Evolutionary conservation across 2,888 invertebrate species (phyloP).

Genomic region (Conchocele bisecta): DNA sequence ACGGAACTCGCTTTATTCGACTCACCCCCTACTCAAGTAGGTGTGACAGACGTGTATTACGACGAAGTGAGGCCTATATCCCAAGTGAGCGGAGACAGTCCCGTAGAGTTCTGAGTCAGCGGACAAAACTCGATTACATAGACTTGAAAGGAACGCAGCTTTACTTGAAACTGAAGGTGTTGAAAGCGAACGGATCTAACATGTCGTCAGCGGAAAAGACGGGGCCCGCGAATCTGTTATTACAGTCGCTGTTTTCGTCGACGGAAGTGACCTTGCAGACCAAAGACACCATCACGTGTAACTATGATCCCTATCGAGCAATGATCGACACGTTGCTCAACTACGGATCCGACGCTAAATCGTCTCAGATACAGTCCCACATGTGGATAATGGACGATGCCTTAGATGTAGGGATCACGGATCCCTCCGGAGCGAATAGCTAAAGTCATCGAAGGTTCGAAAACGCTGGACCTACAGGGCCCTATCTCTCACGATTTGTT

Average conservation of each 20-base stretch:
- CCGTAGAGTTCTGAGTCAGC: slow-evolving; percentile 49
- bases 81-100: too few species aligned
- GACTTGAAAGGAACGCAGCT: too few species aligned
- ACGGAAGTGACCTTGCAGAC: slow-evolving; percentile 30
- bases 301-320: slow-evolving; percentile 38
- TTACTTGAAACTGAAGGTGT: slow-evolving; percentile 26
- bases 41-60: too few species aligned
- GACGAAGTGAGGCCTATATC: too few species aligned
- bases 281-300: slow-evolving; percentile 27
- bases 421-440: slow-evolving; percentile 32
- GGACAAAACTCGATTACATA: slow-evolving; percentile 45
- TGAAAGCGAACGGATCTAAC: slow-evolving; percentile 10
- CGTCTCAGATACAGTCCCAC: slow-evolving; percentile 19
- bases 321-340: too few species aligned
- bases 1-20: too few species aligned
- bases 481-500: too few species aligned
- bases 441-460: slow-evolving; percentile 19
- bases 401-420: slow-evolving; percentile 12
- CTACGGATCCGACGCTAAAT: slow-evolving; percentile 22
- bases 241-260: slow-evolving; percentile 33
- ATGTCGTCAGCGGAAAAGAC: too few species aligned
- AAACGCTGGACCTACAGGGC: slow-evolving; percentile 40
- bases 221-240: slow-evolving; percentile 46
- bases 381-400: slow-evolving; percentile 24
- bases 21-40: too few species aligned